phyloP scores from a whole-genome alignment of 2,113 vertebrate genomes.

The Campylomormyrus numenius region DNA sequence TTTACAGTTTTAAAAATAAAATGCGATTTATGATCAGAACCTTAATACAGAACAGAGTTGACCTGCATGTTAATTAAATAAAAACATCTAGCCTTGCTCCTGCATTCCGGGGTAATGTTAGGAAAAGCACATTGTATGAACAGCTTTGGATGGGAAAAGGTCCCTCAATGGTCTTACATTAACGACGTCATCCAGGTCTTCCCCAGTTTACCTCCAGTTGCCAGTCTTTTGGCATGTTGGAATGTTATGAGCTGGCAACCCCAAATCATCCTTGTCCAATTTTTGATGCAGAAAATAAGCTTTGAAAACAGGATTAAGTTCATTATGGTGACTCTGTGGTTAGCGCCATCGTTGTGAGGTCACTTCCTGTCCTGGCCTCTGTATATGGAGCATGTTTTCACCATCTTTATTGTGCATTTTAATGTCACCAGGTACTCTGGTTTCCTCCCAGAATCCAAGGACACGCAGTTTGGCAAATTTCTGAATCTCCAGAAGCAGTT shows the following conservation, averaged over 20 bases:
- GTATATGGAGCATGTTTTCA: not conserved
- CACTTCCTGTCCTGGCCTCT: not conserved
- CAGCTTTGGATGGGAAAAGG: not conserved
- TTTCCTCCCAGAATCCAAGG: not conserved
- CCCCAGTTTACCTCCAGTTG: not conserved
- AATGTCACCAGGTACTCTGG: not conserved
- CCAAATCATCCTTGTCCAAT: not conserved
- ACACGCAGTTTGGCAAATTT: not conserved
- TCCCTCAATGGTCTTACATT: not conserved
- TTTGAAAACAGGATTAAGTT: not conserved
- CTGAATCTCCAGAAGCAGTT: not conserved
- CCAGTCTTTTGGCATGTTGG: not conserved
- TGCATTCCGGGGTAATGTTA: not conserved
- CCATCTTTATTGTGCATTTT: not conserved
- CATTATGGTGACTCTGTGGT: not conserved
- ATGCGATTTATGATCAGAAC: not conserved
- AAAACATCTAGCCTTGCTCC: not conserved
- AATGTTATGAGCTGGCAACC: not conserved
- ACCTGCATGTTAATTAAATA: not conserved
- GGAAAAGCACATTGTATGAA: not conserved
- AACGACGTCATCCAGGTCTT: not conserved
- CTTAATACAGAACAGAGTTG: not conserved
- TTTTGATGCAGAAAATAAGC: not conserved
- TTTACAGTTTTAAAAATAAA: slow-evolving; percentile 5
- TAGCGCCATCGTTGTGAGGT: not conserved